phyloP scores from a whole-genome alignment of 2,888 invertebrate species.

The Sarcophaga caerulescens region DNA sequence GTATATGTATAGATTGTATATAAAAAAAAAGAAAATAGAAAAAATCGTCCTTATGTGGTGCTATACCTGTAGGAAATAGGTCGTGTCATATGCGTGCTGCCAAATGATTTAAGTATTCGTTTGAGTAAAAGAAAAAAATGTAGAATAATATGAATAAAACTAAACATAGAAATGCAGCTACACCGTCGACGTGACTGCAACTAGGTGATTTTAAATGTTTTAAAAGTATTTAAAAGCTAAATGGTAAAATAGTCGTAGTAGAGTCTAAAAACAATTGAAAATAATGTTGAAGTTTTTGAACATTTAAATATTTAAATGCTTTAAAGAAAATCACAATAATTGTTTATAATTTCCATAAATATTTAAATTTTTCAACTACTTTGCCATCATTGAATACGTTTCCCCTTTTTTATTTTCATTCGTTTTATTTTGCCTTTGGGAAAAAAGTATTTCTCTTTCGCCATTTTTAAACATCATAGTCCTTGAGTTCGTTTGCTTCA shows the following conservation, averaged over 20 bases:
- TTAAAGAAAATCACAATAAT: not conserved
- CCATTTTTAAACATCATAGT: not conserved
- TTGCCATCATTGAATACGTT: not conserved
- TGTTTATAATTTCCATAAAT: not conserved
- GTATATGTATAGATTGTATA: not conserved
- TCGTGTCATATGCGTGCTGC: constrained; percentile 53
- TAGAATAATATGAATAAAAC: constrained; percentile 11
- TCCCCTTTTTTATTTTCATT: no score
- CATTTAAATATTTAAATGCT: not conserved
- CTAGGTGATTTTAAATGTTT: not conserved
- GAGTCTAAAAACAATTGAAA: not conserved
- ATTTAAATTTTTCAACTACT: not conserved
- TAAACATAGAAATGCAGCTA: constrained; percentile 14
- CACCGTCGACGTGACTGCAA: not conserved
- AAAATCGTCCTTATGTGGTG: constrained; percentile 21
- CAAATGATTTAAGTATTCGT: constrained; percentile 43
- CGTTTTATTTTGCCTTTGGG: not conserved
- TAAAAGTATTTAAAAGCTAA: no score
- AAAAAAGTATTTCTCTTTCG: not conserved
- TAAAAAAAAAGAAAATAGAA: not conserved
- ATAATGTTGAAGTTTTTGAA: not conserved
- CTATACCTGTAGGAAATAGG: constrained; percentile 62
- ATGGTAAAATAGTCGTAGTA: not conserved
- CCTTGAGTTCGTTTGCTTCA: constrained; percentile 3
- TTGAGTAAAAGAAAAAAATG: constrained; percentile 3